A percentile compares a stretch with the other conserved stretches of the same genome.
phyloP scores from a whole-genome alignment of 2,797 vertebrate species.

The Dermochelys coriacea region DNA sequence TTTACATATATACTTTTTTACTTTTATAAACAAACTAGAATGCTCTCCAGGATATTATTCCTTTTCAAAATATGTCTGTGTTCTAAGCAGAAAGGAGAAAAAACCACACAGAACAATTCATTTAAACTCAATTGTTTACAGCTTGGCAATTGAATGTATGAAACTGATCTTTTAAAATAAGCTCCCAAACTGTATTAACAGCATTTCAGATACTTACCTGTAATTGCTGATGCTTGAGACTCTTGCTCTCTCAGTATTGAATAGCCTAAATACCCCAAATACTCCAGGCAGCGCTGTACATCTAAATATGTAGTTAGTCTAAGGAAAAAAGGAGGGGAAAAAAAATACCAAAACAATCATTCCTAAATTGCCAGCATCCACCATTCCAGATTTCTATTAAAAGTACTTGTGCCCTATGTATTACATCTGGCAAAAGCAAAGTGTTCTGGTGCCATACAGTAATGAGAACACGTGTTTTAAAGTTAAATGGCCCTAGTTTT shows the following conservation, averaged over 20 bases:
- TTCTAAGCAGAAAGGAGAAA: neutral
- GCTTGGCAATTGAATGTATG: neutral
- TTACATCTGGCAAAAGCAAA: accelerated
- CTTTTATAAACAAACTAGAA: neutral
- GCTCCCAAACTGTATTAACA: neutral
- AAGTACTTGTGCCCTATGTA: neutral
- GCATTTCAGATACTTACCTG: slow-evolving; percentile 82
- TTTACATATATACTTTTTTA: neutral
- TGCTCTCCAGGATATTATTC: neutral
- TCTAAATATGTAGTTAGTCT: slow-evolving; percentile 97
- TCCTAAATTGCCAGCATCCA: neutral
- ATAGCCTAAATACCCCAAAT: slow-evolving; percentile 96
- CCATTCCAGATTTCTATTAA: neutral
- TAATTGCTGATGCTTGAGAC: slow-evolving; percentile 95
- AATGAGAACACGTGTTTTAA: neutral
- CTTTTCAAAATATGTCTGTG: neutral
- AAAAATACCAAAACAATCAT: neutral
- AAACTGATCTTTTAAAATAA: neutral
- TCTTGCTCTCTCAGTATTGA: slow-evolving; percentile 98
- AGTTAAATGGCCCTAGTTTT: neutral
- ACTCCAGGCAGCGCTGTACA: slow-evolving; percentile 96
- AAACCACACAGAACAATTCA: neutral
- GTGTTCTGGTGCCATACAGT: neutral
- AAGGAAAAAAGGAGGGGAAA: slow-evolving; percentile 5
- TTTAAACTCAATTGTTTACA: neutral